Conservation (phyloP, 2,888 invertebrate species). For the Smittia sp. region DNA sequence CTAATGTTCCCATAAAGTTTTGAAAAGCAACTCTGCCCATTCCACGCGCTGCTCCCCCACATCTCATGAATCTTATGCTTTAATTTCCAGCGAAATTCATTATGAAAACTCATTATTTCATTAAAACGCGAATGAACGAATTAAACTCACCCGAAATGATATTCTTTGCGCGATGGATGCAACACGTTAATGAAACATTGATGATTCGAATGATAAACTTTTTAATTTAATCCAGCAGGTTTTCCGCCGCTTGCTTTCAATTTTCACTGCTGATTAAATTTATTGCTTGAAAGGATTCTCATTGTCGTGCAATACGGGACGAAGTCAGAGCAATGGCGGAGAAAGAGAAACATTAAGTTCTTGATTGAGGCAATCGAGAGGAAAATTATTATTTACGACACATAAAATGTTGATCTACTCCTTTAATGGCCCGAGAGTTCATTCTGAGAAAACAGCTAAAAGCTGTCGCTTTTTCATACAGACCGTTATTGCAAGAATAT, state of each 20-base stretch:
- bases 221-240: background rate
- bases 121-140: conserved; percentile 26
- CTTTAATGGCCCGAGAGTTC: too few species aligned
- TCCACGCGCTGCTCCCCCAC: background rate
- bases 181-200: background rate
- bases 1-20: too few species aligned
- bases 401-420: too few species aligned
- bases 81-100: background rate
- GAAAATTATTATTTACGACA: too few species aligned
- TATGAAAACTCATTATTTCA: conserved; percentile 28
- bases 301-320: too few species aligned
- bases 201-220: conserved; percentile 3
- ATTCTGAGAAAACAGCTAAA: too few species aligned
- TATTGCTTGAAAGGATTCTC: too few species aligned
- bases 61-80: background rate
- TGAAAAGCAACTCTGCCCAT: background rate
- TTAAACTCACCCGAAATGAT: conserved; percentile 9
- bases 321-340: too few species aligned
- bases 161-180: background rate
- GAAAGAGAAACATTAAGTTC: too few species aligned
- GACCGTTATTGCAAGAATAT: background rate
- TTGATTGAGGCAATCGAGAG: too few species aligned
- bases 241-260: too few species aligned
- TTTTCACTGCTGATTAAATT: too few species aligned
- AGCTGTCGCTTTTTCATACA: background rate